Base-by-base conservation (phyloP, 2,113 vertebrate genomes). In the Erythrolamprus reginae region DNA sequence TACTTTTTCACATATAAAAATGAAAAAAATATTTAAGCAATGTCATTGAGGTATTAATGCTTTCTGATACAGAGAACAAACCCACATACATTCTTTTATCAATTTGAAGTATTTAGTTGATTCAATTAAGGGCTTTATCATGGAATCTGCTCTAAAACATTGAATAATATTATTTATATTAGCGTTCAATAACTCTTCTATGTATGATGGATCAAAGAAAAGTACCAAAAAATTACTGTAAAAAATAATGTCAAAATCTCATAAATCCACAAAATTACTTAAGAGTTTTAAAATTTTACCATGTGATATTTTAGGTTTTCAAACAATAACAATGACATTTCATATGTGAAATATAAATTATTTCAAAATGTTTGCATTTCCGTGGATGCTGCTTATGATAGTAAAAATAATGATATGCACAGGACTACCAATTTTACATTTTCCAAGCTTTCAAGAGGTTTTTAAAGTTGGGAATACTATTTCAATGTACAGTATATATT, bases 51-150 rank as follows among this genome's bases (percentile, higher is more conserved):
- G 91, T 1, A 84, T 50, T 42, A 70, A 94, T 91, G n/a, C 3
- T 91, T 48, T 47, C 38, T 1, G 89, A 88, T 0, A 83, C 10
- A 2, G 91, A 89, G 92, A 89, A 48, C 15, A 89, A 86, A n/a
- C n/a, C 51, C 88, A 89, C 89, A 5, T 77, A 55, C 28, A 89
- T 33, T 24, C 55, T 52, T 3, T 86, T 6, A 26, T 91, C 89
- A 92, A 53, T 91, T 91, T 93, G 93, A 90, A 93, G 28, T 82
- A 87, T 93, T 95, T 91, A 61, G 4, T n/a, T 90, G 28, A 5
- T 91, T 91, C 95, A 91, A 90, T 89, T 50, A 94, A 95, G 92
- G 55, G 15, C 90, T 55, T 85, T 92, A 90, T 92, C 70, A 94
- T 85, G 92, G 9, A 84, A 91, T 77, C 83, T 89, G 87, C 89